A percentile compares a stretch with the other conserved stretches of the same genome.
Evolutionary conservation across 2,888 invertebrate species (phyloP).

Genomic region (Agrotis segetum): DNA sequence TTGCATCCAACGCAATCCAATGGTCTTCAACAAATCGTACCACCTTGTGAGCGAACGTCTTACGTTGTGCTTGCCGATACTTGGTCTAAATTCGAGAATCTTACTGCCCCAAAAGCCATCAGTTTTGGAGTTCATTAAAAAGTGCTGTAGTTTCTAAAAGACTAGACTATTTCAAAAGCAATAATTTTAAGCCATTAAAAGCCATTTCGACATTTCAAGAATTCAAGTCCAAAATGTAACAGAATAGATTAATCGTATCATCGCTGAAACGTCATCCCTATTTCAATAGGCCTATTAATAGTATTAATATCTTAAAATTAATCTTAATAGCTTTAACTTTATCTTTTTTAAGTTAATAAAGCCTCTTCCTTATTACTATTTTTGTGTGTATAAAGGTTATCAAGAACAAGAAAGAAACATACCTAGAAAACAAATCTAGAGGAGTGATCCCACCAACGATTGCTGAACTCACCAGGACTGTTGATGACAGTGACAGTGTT

Average conservation of each 20-base stretch:
- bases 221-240: neutral
- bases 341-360: neutral
- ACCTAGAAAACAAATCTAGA: slow-evolving; percentile 87
- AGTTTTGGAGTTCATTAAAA: no score
- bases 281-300: neutral
- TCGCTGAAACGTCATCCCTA: neutral
- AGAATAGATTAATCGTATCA: neutral
- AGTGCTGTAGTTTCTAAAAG: neutral
- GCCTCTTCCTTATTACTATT: neutral
- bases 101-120: no score
- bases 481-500: slow-evolving; percentile 77
- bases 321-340: neutral
- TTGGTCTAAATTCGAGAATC: no score
- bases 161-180: neutral
- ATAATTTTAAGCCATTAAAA: neutral
- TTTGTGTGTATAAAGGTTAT: slow-evolving; percentile 84
- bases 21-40: no score
- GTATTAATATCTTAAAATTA: neutral
- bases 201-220: neutral
- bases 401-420: slow-evolving; percentile 92
- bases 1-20: no score
- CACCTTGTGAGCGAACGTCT: no score
- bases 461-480: slow-evolving; percentile 79
- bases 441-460: slow-evolving; percentile 84
- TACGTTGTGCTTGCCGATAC: no score